Evolutionary conservation across 2,888 invertebrate genomes (phyloP).

Genomic region (Idaea biselata): DNA sequence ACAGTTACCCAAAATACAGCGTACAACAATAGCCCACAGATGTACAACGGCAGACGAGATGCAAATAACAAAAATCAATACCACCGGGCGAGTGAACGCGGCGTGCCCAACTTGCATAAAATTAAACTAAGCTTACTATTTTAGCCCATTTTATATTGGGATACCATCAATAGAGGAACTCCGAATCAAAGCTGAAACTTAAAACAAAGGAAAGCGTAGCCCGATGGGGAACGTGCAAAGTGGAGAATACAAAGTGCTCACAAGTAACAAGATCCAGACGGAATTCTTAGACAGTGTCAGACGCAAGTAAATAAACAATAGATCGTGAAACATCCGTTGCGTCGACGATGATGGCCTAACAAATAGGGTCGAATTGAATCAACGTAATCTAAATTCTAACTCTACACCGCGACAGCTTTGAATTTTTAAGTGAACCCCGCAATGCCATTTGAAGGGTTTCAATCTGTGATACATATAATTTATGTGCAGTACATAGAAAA

Average conservation of each 20-base stretch:
- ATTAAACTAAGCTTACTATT: constrained; percentile 55
- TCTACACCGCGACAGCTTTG: constrained; percentile 18
- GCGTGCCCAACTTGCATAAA: constrained; percentile 65
- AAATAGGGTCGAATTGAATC: constrained; percentile 47
- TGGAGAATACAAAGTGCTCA: constrained; percentile 31
- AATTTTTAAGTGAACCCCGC: constrained; percentile 28
- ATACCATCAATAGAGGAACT: constrained; percentile 27
- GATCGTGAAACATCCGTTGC: constrained; percentile 65
- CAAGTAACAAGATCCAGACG: constrained; percentile 39
- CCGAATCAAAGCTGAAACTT: constrained; percentile 17
- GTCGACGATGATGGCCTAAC: constrained; percentile 57
- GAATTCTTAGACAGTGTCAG: constrained; percentile 59
- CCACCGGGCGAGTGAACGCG: constrained; percentile 56
- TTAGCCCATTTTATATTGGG: constrained; percentile 46
- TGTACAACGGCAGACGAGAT: constrained; percentile 72
- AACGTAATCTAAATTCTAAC: constrained; percentile 30
- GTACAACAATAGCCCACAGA: constrained; percentile 69
- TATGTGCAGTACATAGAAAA: constrained; percentile 43
- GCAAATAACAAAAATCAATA: constrained; percentile 80
- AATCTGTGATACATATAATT: constrained; percentile 28
- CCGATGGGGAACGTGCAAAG: constrained; percentile 14
- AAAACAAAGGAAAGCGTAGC: constrained; percentile 20
- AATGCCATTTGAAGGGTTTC: constrained; percentile 29
- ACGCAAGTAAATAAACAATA: constrained; percentile 61
- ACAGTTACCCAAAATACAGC: constrained; percentile 58